Evolutionary conservation across 2,888 invertebrate genomes (phyloP).

Genomic region (Deroplatys truncata): DNA sequence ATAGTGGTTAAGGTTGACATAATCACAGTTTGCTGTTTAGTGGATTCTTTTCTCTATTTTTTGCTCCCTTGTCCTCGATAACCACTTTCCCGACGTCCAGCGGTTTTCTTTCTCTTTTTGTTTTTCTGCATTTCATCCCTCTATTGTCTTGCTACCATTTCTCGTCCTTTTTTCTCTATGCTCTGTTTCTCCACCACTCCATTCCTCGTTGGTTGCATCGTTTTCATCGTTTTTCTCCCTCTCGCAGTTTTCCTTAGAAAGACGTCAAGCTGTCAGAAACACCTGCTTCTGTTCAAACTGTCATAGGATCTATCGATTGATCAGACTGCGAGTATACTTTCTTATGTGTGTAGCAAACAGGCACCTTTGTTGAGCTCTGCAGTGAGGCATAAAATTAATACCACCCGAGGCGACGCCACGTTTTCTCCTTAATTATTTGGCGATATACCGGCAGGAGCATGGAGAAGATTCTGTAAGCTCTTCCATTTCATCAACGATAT

Average conservation of each 20-base stretch:
- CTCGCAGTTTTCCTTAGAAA: neutral
- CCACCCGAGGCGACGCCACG: neutral
- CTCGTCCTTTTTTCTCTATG: neutral
- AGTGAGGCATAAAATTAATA: neutral
- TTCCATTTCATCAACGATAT: no score
- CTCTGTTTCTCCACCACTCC: neutral
- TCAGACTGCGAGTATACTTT: neutral
- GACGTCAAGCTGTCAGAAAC: slow-evolving; percentile 3
- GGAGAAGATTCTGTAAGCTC: neutral
- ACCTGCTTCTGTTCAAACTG: slow-evolving; percentile 11
- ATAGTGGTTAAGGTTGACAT: no score
- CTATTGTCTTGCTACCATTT: neutral
- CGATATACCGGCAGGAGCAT: neutral
- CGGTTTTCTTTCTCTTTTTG: no score
- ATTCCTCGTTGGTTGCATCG: neutral
- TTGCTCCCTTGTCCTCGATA: no score
- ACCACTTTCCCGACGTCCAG: no score
- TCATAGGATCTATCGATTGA: slow-evolving; percentile 5
- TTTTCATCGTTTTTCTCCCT: neutral
- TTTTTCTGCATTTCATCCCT: neutral
- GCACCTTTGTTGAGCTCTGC: neutral
- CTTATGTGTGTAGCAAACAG: neutral
- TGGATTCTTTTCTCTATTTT: no score
- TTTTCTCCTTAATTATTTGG: neutral
- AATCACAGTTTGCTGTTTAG: no score